phyloP scores from a whole-genome alignment of 2,113 vertebrate genomes.

The Ivindomyrus marchei region DNA sequence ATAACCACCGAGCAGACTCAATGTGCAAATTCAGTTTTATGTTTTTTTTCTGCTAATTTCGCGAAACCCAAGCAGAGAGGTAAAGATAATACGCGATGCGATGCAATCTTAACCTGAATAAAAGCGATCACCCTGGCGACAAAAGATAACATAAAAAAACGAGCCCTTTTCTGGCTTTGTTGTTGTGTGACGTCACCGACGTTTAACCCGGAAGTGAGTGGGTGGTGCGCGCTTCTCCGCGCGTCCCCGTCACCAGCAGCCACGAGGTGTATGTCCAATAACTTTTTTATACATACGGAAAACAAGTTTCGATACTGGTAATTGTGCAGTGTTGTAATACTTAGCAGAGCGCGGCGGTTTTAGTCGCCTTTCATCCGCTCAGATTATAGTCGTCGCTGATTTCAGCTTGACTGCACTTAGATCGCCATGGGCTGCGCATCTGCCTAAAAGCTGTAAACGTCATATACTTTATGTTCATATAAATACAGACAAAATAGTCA shows the following conservation, averaged over 20 bases:
- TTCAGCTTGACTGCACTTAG: not conserved
- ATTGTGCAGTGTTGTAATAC: not conserved
- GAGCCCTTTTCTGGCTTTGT: not conserved
- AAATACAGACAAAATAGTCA: not conserved
- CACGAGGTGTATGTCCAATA: not conserved
- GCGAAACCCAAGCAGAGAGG: not conserved
- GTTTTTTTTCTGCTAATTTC: not conserved
- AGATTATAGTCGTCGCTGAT: not conserved
- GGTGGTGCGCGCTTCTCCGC: not conserved
- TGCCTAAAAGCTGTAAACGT: not conserved
- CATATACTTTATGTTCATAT: too few species aligned
- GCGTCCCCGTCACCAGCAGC: not conserved
- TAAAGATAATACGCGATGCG: not conserved
- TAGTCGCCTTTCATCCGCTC: not conserved
- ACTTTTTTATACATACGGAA: not conserved
- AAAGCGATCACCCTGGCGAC: not conserved
- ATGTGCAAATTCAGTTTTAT: not conserved
- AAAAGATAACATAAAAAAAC: not conserved
- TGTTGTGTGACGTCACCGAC: not conserved
- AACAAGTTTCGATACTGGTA: not conserved
- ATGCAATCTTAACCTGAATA: not conserved
- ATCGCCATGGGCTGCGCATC: not conserved
- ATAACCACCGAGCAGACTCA: not conserved
- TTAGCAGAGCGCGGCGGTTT: not conserved
- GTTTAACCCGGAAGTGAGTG: not conserved